Percentiles rank a stretch among this genome's conserved stretches.
Conservation (phyloP, 2,888 invertebrate species). For the Platycheirus rosarum region DNA sequence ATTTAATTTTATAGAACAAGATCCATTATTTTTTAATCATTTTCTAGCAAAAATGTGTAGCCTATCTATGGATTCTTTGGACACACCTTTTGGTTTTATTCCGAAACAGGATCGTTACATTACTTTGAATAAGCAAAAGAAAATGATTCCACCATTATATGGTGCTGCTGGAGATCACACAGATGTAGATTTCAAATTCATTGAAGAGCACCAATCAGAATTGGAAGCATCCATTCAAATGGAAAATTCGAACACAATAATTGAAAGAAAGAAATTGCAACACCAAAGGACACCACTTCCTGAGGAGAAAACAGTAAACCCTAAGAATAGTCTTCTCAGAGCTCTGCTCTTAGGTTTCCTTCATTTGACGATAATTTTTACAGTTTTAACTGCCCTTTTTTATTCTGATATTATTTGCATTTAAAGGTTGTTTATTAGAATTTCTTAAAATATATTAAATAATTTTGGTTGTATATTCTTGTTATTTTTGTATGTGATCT, state of each 20-base stretch:
- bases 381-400: slow-evolving; percentile 78
- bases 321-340: slow-evolving; percentile 76
- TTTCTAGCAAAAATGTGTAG: slow-evolving; percentile 68
- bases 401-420: slow-evolving; percentile 78
- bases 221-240: neutral
- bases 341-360: slow-evolving; percentile 77
- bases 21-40: slow-evolving; percentile 79
- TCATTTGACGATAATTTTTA: slow-evolving; percentile 78
- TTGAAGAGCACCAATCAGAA: no score
- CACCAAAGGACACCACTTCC: slow-evolving; percentile 68
- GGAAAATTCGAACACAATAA: neutral
- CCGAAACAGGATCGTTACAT: neutral
- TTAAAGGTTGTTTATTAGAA: neutral
- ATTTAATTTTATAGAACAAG: slow-evolving; percentile 80
- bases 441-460: neutral
- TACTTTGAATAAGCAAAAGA: neutral
- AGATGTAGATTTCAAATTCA: slow-evolving; percentile 3
- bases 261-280: slow-evolving; percentile 52
- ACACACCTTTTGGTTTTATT: neutral
- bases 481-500: no score
- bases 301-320: slow-evolving; percentile 30
- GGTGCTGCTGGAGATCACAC: slow-evolving; percentile 53
- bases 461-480: no score
- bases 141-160: neutral
- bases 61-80: slow-evolving; percentile 8